Conservation (phyloP, 2,797 vertebrate genomes). For the Distichodus sexfasciatus region DNA sequence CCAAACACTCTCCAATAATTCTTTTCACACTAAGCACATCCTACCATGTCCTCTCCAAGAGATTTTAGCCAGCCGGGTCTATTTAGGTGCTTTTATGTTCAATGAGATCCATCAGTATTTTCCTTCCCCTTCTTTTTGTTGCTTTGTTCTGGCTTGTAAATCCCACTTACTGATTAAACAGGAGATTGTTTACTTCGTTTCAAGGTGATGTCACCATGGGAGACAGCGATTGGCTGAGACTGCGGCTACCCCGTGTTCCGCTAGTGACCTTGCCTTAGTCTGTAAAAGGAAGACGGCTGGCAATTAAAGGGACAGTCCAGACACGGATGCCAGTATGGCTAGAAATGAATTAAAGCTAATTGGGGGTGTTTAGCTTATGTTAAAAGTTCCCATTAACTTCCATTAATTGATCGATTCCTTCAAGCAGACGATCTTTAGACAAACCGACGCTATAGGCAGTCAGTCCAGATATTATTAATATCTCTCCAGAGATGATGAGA, state of each 20-base stretch:
- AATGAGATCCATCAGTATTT: too few species aligned
- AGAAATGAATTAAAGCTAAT: too few species aligned
- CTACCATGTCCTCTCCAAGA: background rate
- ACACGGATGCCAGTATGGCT: background rate
- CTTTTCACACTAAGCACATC: background rate
- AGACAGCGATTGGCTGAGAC: constrained; percentile 57
- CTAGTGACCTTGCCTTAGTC: constrained; percentile 58
- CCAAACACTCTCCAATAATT: background rate
- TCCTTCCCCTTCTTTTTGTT: constrained; percentile 22
- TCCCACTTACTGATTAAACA: constrained; percentile 60
- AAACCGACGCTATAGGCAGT: too few species aligned
- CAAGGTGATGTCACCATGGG: constrained; percentile 63
- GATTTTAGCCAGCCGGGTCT: too few species aligned
- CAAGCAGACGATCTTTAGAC: too few species aligned
- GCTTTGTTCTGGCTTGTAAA: constrained; percentile 53
- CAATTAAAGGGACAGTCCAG: background rate
- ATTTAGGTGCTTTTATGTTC: too few species aligned
- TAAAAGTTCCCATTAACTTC: too few species aligned
- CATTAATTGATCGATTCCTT: too few species aligned
- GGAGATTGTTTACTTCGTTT: constrained; percentile 59
- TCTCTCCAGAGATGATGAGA: too few species aligned
- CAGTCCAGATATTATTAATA: too few species aligned
- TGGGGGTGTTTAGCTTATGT: too few species aligned
- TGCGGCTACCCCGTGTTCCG: constrained; percentile 53
- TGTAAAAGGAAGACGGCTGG: background rate